A percentile compares a stretch with the other conserved stretches of the same genome.
Conservation (phyloP, 2,888 invertebrate species). For the Temnothorax unifasciatus region DNA sequence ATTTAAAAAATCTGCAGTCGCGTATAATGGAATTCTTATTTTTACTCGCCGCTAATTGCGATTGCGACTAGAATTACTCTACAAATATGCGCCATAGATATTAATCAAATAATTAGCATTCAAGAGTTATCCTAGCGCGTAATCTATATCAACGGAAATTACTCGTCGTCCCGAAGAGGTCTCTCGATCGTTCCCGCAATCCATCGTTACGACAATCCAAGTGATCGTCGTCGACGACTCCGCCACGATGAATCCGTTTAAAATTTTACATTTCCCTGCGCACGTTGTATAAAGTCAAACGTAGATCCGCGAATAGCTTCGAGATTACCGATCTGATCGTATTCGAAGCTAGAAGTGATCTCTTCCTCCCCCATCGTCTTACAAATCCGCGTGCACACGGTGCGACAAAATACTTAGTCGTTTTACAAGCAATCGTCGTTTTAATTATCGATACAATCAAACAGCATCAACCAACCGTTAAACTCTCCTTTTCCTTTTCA, state of each 20-base stretch:
- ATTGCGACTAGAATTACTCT: constrained; percentile 21
- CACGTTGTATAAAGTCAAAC: constrained; percentile 28
- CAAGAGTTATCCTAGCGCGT: not conserved
- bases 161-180: constrained; percentile 35
- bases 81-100: constrained; percentile 7
- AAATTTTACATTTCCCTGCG: constrained; percentile 23
- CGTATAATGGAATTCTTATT: constrained; percentile 4
- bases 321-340: not conserved
- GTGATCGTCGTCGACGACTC: constrained; percentile 41
- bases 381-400: constrained; percentile 49
- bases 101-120: constrained; percentile 22
- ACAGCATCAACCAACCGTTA: constrained; percentile 30
- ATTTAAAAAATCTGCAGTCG: constrained; percentile 6
- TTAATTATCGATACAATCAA: constrained; percentile 18
- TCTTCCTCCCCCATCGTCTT: constrained; percentile 12
- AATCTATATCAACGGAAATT: not conserved
- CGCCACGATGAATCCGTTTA: constrained; percentile 34
- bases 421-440: constrained; percentile 30
- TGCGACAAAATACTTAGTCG: constrained; percentile 42
- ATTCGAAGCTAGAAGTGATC: constrained; percentile 30
- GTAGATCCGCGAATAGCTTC: constrained; percentile 29
- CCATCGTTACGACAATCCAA: constrained; percentile 25
- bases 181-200: constrained; percentile 28
- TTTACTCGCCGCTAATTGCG: not conserved
- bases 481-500: constrained; percentile 24